Evolutionary conservation across 1,140 invertebrate genomes (phyloP).

Genomic region (Uloborus diversus): DNA sequence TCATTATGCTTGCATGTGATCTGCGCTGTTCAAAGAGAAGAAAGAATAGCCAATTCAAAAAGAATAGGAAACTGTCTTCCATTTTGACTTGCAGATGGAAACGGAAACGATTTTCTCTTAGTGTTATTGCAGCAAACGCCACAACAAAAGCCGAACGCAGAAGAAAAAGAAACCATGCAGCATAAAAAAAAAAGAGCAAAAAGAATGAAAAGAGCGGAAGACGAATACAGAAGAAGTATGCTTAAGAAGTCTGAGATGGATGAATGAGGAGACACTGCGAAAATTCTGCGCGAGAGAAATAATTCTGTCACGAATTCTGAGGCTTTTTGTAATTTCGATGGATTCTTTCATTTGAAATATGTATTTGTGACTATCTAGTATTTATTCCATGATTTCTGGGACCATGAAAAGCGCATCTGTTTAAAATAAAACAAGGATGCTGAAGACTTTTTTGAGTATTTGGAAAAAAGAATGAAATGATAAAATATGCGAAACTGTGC

Average conservation of each 20-base stretch:
- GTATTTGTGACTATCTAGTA: no score
- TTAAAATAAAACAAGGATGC: no score
- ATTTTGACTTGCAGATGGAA: slow-evolving; percentile 26
- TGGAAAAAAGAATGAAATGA: no score
- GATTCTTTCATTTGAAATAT: no score
- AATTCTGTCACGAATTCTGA: slow-evolving; percentile 36
- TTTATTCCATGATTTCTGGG: no score
- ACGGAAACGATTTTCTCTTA: slow-evolving; percentile 16
- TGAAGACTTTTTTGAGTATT: no score
- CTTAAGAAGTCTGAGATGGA: slow-evolving; percentile 1
- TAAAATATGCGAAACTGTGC: no score
- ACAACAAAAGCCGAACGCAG: not conserved
- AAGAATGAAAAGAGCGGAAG: not conserved
- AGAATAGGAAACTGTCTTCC: not conserved
- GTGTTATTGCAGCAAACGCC: slow-evolving; percentile 7
- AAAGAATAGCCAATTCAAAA: no score
- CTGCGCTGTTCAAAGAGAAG: no score
- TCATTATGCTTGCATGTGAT: no score
- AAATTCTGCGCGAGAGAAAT: slow-evolving; percentile 23
- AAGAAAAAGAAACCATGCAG: not conserved
- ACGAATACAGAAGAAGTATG: slow-evolving; percentile 8
- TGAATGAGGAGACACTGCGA: slow-evolving; percentile 5
- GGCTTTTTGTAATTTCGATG: no score
- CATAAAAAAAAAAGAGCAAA: not conserved
- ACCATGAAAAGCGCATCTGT: no score